Conservation (phyloP, 2,888 invertebrate genomes). For the Mylabris sibirica region DNA sequence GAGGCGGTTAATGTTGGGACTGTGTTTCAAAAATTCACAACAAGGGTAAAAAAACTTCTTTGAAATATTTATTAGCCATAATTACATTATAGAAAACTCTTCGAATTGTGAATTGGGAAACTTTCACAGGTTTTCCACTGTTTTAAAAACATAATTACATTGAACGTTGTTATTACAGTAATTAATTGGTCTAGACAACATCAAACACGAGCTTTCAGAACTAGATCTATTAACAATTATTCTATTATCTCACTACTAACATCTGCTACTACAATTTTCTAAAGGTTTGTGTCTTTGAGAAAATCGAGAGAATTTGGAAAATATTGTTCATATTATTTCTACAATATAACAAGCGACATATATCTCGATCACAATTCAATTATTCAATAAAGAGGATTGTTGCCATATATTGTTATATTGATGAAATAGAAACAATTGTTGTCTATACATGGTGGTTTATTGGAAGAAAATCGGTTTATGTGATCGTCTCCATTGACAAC, state of each 20-base stretch:
- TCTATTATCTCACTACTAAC: background rate
- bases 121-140: background rate
- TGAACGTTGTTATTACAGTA: background rate
- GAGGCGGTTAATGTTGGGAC: background rate
- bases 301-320: background rate
- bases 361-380: background rate
- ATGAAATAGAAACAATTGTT: background rate
- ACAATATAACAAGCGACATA: too few relatives aligned
- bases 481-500: background rate
- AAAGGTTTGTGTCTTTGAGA: background rate
- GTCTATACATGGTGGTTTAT: background rate
- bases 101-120: background rate
- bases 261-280: background rate
- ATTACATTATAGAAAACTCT: background rate
- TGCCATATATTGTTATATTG: background rate
- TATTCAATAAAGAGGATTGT: background rate
- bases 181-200: constrained; percentile 4
- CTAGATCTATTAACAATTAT: background rate
- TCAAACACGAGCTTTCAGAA: background rate
- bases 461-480: background rate
- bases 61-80: background rate
- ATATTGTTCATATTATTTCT: background rate
- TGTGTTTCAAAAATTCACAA: background rate
- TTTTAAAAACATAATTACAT: background rate
- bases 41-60: background rate